A percentile compares a stretch with the other conserved stretches of the same genome.
Conservation (phyloP, 1,140 invertebrate genomes). For the Bombus confusus region DNA sequence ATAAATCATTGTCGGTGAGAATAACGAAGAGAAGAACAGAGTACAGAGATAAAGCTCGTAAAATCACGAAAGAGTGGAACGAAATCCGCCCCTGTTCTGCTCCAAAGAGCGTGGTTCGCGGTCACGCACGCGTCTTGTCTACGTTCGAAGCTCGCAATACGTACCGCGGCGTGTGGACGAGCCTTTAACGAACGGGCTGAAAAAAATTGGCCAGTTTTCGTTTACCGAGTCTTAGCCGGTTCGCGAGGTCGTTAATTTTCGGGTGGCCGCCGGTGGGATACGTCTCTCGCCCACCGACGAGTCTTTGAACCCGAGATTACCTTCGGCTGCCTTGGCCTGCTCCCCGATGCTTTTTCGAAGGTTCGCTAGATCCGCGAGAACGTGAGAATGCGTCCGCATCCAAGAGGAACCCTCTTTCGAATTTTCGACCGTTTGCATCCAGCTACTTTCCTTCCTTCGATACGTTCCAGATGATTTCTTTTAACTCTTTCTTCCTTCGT, state of each 20-base stretch:
- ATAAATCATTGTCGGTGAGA: too few species aligned
- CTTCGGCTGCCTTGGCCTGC: constrained; percentile 42
- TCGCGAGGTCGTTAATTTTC: constrained; percentile 73
- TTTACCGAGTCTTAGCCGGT: constrained; percentile 71
- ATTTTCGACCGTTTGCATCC: background rate
- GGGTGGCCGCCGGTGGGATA: constrained; percentile 61
- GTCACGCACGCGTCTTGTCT: constrained; percentile 34
- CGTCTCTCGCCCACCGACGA: constrained; percentile 62
- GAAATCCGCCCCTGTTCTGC: constrained; percentile 49
- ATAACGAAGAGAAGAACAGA: background rate
- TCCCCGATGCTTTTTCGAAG: constrained; percentile 11
- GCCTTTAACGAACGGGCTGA: constrained; percentile 62
- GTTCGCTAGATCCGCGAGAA: constrained; percentile 47
- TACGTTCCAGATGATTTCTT: background rate
- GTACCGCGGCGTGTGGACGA: constrained; percentile 44
- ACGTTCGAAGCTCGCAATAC: background rate
- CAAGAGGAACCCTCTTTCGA: background rate
- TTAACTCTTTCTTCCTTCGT: background rate
- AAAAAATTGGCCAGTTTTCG: constrained; percentile 67
- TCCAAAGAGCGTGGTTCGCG: constrained; percentile 8
- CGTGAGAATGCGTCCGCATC: background rate
- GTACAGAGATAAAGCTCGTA: background rate
- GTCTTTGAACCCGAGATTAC: constrained; percentile 62
- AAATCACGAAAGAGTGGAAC: constrained; percentile 36
- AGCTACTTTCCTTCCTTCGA: background rate